phyloP scores from a whole-genome alignment of 2,113 vertebrate genomes.

The Pogonocichla stellata region DNA sequence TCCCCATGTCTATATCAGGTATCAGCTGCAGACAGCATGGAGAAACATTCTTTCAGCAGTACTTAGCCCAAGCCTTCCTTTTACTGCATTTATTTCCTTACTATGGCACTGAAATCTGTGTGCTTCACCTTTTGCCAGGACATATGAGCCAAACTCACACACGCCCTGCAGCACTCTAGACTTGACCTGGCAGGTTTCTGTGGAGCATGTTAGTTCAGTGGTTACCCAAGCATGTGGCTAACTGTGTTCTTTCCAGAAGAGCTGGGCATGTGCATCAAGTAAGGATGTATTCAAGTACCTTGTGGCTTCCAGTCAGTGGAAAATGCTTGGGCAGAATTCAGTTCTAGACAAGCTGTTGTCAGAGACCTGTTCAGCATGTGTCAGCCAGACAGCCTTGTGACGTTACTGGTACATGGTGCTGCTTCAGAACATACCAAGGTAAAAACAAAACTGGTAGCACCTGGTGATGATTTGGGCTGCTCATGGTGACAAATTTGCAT shows the following conservation, averaged over 20 bases:
- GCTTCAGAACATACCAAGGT: not conserved
- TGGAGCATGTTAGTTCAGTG: not conserved
- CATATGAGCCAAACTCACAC: not conserved
- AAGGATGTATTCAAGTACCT: not conserved
- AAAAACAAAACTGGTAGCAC: not conserved
- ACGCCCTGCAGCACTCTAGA: not conserved
- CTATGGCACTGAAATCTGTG: not conserved
- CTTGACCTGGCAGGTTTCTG: slow-evolving; percentile 29
- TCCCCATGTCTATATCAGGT: not conserved
- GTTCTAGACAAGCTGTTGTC: not conserved
- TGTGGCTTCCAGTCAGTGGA: not conserved
- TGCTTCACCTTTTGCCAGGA: not conserved
- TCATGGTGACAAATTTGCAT: not conserved
- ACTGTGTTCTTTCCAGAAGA: not conserved
- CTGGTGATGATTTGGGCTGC: not conserved
- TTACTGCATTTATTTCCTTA: not conserved
- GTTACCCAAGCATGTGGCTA: not conserved
- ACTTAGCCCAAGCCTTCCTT: not conserved
- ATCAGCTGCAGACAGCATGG: not conserved
- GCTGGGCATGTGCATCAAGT: not conserved
- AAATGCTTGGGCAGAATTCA: not conserved
- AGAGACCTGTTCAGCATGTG: not conserved
- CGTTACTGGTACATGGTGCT: not conserved
- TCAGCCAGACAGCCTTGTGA: not conserved
- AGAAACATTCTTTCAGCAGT: not conserved